These are phyloP conservation scores for Sander lucioperca DNA, from an alignment of 2,113 vertebrate species.

Conservation along the genomic window DNA sequence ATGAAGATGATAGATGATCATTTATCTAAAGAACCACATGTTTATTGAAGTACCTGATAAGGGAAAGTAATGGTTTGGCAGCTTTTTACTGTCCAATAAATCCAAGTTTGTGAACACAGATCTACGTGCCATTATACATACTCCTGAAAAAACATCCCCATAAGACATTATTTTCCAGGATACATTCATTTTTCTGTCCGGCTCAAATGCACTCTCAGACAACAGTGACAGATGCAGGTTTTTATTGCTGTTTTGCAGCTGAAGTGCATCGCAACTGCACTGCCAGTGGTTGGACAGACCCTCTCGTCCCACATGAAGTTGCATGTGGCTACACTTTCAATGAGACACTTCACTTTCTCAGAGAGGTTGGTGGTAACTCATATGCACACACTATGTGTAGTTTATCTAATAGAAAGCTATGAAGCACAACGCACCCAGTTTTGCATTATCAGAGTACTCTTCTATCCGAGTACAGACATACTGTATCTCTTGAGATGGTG, in stretches of 20 bases:
- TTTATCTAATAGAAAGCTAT: neutral
- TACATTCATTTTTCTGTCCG: neutral
- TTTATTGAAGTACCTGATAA: neutral
- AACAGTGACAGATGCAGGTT: neutral
- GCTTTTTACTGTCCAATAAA: slow-evolving; percentile 8
- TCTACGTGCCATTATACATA: neutral
- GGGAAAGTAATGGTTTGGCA: neutral
- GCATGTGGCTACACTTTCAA: slow-evolving; percentile 89
- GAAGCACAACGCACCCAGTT: neutral
- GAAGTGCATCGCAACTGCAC: slow-evolving; percentile 91
- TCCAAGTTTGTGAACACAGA: neutral
- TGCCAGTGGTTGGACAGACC: slow-evolving; percentile 87
- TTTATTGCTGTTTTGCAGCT: slow-evolving; percentile 75
- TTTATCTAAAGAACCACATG: neutral
- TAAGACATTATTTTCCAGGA: neutral
- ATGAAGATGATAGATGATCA: slow-evolving; percentile 22
- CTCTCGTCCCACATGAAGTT: slow-evolving; percentile 85
- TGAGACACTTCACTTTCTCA: slow-evolving; percentile 71
- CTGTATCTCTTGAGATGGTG: too few species aligned
- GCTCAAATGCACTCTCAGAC: neutral
- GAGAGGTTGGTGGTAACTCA: slow-evolving; percentile 49
- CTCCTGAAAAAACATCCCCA: neutral
- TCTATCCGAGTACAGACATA: neutral
- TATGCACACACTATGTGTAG: neutral
- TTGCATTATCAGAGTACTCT: neutral